These are phyloP conservation scores for Zosterops hypoxanthus DNA, from an alignment of 2,113 vertebrate genomes.

Conservation along the genomic window DNA sequence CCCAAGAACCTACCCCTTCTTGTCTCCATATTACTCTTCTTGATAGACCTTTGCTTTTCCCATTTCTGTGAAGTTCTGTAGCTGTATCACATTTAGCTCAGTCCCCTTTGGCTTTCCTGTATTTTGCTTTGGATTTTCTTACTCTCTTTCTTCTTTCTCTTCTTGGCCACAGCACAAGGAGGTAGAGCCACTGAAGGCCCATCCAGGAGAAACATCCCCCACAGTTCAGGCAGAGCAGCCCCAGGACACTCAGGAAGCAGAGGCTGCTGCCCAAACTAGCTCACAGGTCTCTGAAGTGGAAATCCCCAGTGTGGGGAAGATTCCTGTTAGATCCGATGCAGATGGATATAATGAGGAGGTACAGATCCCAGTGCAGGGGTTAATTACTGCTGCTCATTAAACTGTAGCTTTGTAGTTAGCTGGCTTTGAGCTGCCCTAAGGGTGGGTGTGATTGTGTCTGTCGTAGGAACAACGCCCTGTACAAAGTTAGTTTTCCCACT, in stretches of 20 bases:
- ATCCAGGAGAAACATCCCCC: constrained; percentile 39
- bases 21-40: neutral
- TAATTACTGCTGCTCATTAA: neutral
- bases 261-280: constrained; percentile 66
- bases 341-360: constrained; percentile 99
- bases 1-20: fast-evolving
- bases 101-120: constrained; percentile 6
- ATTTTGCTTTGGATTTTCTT: neutral
- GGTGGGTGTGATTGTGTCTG: neutral
- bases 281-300: constrained; percentile 92
- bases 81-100: neutral
- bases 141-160: constrained; percentile 15
- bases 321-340: constrained; percentile 90
- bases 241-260: constrained; percentile 29
- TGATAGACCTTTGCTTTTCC: neutral
- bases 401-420: neutral
- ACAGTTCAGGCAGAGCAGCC: constrained; percentile 66
- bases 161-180: constrained; percentile 66
- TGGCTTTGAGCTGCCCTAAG: neutral
- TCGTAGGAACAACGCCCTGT: fast-evolving
- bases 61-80: neutral
- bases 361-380: constrained; percentile 40
- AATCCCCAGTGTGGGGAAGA: constrained; percentile 94
- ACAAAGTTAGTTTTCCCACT: neutral
- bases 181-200: constrained; percentile 63